These are phyloP conservation scores for Rhea pennata DNA, from an alignment of 2,113 vertebrate genomes.

Conservation along the genomic window DNA sequence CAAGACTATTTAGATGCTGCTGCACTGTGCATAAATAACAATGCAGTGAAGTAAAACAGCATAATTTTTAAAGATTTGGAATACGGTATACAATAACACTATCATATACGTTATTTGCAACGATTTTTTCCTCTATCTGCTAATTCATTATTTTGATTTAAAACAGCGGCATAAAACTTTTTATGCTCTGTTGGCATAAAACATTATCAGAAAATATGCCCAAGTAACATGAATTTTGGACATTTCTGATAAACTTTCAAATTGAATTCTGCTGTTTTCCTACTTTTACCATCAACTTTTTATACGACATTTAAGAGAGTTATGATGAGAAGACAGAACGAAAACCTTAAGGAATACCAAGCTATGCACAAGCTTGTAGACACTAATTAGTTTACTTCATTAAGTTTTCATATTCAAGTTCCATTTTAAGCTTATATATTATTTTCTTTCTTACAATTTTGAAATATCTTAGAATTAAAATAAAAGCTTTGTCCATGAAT, in stretches of 20 bases:
- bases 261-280: background rate
- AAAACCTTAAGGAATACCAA: background rate
- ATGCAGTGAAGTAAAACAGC: background rate
- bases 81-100: background rate
- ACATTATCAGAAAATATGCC: background rate
- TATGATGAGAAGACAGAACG: background rate
- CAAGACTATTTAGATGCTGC: background rate
- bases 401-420: background rate
- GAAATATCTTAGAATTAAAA: background rate
- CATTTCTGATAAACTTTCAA: background rate
- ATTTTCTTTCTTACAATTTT: background rate
- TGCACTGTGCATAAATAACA: background rate
- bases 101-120: background rate
- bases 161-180: background rate
- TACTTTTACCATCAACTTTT: background rate
- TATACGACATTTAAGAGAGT: background rate
- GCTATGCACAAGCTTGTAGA: background rate
- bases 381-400: background rate
- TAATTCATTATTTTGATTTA: background rate
- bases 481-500: background rate
- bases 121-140: background rate
- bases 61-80: background rate
- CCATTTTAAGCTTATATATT: background rate
- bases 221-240: background rate
- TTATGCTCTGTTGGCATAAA: background rate